These are phyloP conservation scores for Aphodius granarius DNA, from an alignment of 2,888 invertebrate species.

Conservation along the genomic window DNA sequence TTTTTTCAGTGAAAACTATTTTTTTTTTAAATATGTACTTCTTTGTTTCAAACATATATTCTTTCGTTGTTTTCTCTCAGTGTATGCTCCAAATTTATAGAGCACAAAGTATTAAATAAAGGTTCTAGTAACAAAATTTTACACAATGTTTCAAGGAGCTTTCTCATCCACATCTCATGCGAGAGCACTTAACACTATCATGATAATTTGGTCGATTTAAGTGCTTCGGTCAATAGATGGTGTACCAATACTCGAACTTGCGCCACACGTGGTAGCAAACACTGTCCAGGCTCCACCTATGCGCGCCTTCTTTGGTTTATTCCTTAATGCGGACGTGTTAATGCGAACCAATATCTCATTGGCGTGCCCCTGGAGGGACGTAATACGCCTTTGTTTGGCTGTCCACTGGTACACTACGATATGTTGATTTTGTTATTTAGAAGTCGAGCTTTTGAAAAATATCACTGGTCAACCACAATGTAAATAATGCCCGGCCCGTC, in stretches of 20 bases:
- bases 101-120: too few relatives aligned
- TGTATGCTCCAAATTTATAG: too few relatives aligned
- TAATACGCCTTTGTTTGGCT: neutral
- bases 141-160: neutral
- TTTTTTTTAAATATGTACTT: too few relatives aligned
- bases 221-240: neutral
- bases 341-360: neutral
- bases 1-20: too few relatives aligned
- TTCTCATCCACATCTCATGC: neutral
- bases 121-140: neutral
- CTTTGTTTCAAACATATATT: too few relatives aligned
- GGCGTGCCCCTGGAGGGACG: neutral
- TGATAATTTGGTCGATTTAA: neutral
- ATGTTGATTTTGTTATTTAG: conserved; percentile 35
- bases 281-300: neutral
- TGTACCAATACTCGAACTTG: neutral
- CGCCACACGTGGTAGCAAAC: neutral
- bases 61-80: too few relatives aligned
- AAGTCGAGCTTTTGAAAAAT: conserved; percentile 27
- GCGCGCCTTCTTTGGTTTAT: neutral
- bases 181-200: neutral
- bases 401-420: conserved; percentile 9
- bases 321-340: neutral
- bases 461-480: conserved; percentile 30
- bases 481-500: neutral